Base-by-base conservation (phyloP, 2,888 invertebrate genomes). In the Sarcophaga subvicina region DNA sequence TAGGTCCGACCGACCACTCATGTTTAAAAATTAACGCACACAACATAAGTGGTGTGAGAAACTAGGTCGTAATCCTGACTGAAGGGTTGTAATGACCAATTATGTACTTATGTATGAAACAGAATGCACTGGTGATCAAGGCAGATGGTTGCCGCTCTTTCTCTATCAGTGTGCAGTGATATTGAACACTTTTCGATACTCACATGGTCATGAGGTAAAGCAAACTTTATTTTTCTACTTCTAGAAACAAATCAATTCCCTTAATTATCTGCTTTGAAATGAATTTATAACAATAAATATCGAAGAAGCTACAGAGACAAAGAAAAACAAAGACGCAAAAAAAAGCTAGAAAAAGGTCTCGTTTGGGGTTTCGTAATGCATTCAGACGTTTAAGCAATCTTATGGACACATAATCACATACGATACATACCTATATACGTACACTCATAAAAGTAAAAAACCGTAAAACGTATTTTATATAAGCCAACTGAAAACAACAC, bases 241-340 rank as follows among this genome's bases (percentile, higher is more conserved):
- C n/a, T n/a, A n/a, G n/a, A n/a, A 37, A 37, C 37, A 37, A 37
- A 37, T 8, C 37, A 10, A 27, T 67, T 67, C 72, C 8, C 66
- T 80, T 73, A 60, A 47, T 14, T 60, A 22, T 60, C 73, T 54
- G 27, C 5, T 4, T 14, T 17, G 20, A 82, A 14, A 54, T 17
- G 27, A 59, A 25, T 54, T 62, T 69, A 59, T 59, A 60, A 78
- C 73, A 73, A 75, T 83, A 45, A 75, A 66, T 64, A 79, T 81
- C 78, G 45, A 84, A 83, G 86, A 87, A 54, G 86, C 64, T 81
- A 81, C 83, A 83, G 59, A 75, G 8, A 76, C 4, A 25, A 20
- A 78, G 71, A 22, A 77, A 78, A 73, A 60, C 73, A 81, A 83
- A 83, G 75, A 83, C 80, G 78, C 80, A 87, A 87, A 86, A 14